Evolutionary conservation across 2,113 vertebrate genomes (phyloP).

Genomic region (Paracanthobrama guichenoti): DNA sequence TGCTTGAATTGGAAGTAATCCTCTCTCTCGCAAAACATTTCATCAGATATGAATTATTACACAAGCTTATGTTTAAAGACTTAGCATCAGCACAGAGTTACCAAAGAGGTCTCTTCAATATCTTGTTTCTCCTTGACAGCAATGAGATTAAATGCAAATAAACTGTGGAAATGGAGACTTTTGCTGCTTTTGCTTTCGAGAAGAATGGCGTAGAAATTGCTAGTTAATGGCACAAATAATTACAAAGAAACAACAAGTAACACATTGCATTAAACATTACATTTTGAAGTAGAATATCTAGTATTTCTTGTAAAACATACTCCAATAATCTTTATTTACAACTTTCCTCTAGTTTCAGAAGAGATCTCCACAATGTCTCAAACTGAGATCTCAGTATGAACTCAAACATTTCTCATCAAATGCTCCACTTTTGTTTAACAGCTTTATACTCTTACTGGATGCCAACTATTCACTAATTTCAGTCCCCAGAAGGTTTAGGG

Average conservation of each 20-base stretch:
- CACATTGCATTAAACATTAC: no score
- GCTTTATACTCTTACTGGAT: background rate
- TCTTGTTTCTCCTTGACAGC: background rate
- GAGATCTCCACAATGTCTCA: no score
- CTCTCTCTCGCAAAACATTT: background rate
- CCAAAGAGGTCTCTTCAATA: background rate
- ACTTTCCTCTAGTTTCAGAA: no score
- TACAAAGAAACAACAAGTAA: no score
- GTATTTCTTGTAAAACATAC: no score
- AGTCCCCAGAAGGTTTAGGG: background rate
- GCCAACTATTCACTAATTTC: background rate
- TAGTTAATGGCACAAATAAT: no score
- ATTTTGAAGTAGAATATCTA: no score
- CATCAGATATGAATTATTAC: conserved; percentile 5
- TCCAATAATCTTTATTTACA: no score
- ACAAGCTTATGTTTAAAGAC: background rate
- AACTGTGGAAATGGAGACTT: background rate
- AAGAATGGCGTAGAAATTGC: no score
- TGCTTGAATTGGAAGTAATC: background rate
- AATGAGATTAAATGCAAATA: background rate
- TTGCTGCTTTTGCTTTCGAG: background rate
- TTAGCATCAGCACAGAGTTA: background rate
- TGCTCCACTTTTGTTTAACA: background rate
- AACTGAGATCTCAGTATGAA: background rate
- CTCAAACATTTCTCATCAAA: background rate